Evolutionary conservation across 2,797 vertebrate species (phyloP).

Genomic region (Heterohyrax brucei): DNA sequence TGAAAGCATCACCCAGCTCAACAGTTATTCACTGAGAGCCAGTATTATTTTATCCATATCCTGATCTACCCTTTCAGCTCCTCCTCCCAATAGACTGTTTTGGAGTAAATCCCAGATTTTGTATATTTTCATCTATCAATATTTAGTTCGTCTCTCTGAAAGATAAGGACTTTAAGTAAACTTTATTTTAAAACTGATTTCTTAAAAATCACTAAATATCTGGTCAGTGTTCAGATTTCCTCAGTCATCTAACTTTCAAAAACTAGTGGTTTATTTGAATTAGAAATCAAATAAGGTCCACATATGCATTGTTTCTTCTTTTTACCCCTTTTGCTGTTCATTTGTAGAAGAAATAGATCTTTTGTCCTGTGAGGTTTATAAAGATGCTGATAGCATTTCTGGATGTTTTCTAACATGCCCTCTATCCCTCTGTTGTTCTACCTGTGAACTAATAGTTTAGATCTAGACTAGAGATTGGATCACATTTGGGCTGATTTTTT

Average conservation of each 20-base stretch:
- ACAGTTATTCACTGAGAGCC: not conserved
- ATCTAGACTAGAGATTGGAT: not conserved
- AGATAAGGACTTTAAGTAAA: conserved; percentile 5
- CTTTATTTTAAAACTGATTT: not conserved
- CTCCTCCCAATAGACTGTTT: not conserved
- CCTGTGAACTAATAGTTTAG: not conserved
- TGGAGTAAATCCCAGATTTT: conserved; percentile 36
- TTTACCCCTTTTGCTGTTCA: not conserved
- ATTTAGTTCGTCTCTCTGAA: conserved; percentile 43
- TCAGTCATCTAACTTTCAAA: not conserved
- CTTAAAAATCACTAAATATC: conserved; percentile 53
- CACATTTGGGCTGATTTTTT: not conserved
- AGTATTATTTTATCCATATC: not conserved
- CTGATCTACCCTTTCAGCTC: not conserved
- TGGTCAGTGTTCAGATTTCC: conserved; percentile 42
- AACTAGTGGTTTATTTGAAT: conserved; percentile 51
- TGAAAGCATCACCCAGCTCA: not conserved
- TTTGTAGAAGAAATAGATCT: conserved; percentile 51
- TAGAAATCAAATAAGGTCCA: conserved; percentile 27
- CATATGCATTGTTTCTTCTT: not conserved
- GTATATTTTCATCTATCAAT: conserved; percentile 56
- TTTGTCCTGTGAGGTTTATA: conserved; percentile 30
- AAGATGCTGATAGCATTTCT: conserved; percentile 27
- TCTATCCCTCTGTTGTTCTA: not conserved
- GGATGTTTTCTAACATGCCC: not conserved